A percentile compares a stretch with the other conserved stretches of the same genome.
Conservation (phyloP, 1,140 invertebrate genomes). For the Dolichoris vasculosae region DNA sequence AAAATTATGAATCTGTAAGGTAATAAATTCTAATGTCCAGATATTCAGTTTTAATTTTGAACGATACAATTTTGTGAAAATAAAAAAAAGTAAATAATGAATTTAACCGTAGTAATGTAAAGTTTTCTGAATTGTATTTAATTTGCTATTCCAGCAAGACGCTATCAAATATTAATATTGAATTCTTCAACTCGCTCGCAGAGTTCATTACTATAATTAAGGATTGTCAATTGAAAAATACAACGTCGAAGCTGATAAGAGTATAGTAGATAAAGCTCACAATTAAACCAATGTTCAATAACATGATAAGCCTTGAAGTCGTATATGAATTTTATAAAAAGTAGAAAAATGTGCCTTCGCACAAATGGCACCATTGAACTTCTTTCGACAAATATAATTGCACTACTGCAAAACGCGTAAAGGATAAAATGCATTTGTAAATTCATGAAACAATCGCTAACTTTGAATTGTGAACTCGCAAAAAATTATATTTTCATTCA, state of each 20-base stretch:
- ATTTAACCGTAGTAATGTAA: not conserved
- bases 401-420: not conserved
- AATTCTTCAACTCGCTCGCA: not conserved
- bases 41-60: not conserved
- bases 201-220: constrained; percentile 18
- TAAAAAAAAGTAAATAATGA: not conserved
- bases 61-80: not conserved
- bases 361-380: constrained; percentile 4
- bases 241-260: not conserved
- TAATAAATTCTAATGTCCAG: not conserved
- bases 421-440: not conserved
- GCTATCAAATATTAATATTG: not conserved
- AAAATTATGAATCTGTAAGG: not conserved
- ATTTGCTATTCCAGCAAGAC: not conserved
- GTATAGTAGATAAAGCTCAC: not conserved
- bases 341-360: not conserved
- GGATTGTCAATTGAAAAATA: constrained; percentile 17
- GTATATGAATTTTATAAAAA: not conserved
- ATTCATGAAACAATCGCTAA: not conserved
- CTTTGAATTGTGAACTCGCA: no score
- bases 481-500: no score
- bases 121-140: not conserved
- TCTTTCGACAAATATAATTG: not conserved
- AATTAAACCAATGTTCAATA: constrained; percentile 16
- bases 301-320: constrained; percentile 18